Evolutionary conservation across 2,888 invertebrate genomes (phyloP), one percentile per base, ranked within the genome.

Genomic region (Gymnocheta viridis): DNA sequence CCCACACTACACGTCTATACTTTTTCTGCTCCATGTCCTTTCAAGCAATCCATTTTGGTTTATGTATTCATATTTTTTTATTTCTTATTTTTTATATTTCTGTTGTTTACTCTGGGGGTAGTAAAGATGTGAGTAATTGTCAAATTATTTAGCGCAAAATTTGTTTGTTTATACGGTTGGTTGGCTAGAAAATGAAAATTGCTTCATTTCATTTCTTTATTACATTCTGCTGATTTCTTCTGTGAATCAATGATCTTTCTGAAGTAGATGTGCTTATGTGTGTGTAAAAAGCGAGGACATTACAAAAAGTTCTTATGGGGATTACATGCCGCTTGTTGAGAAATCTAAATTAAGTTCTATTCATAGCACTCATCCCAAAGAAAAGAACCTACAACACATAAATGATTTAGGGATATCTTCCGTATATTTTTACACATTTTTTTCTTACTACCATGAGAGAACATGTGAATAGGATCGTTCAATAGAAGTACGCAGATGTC

Each of bases 61-160:
- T 64, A 64, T 74, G 19, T 74, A 66, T 66, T 64, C 54, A 64
- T 76, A 66, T 56, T 32, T 24, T 22, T 62, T 56, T 49, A 10
- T 51, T 51, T 47, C 6, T 74, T 49, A 7, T n/a, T 38, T 82
- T 64, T 67, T n/a, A 27, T 66, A 10, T 60, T 76, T 19, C 5
- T 54, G 24, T 44, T 76, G 47, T 74, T 70, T 54, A 24, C 38
- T 69, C 29, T 47, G 67, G 41, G 67, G 29, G 62, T 54, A 79
- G 82, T 67, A 82, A 83, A 89, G 87, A 90, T 89, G 90, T 90
- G 90, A 90, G 90, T 90, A 90, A 90, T 90, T 91, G 90, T 91
- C 90, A 90, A 90, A 91, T 91, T 91, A 91, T 91, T 91, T 91
- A 91, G 90, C 90, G 89, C 89, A 91, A 91, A 90, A 88, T 90